Evolutionary conservation across 2,797 vertebrate genomes (phyloP).

Genomic region (Distichodus sexfasciatus): DNA sequence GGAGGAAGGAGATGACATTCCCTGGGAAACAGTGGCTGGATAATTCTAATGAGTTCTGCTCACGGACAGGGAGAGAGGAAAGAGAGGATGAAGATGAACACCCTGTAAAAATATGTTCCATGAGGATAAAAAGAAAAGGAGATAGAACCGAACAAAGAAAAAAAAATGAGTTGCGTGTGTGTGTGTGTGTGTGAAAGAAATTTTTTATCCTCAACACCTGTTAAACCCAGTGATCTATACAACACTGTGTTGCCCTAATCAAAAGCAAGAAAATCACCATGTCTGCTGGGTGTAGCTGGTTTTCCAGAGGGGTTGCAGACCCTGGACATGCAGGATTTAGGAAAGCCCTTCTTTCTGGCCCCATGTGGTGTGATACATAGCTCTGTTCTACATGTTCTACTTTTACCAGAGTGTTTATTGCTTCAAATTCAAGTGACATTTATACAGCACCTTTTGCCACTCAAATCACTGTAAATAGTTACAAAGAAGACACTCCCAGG

Average conservation of each 20-base stretch:
- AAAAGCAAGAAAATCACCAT: too few species aligned
- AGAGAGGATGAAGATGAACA: conserved; percentile 14
- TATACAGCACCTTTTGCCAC: too few species aligned
- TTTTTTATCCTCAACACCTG: conserved; percentile 6
- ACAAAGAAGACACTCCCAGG: too few species aligned
- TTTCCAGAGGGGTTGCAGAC: too few species aligned
- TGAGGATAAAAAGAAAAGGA: conserved; percentile 65
- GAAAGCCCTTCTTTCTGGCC: too few species aligned
- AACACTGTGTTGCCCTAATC: background rate
- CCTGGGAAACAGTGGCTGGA: conserved; percentile 79
- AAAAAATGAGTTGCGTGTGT: conserved; percentile 1
- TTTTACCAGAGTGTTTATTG: too few species aligned
- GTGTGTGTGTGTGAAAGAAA: background rate
- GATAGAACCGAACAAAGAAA: conserved; percentile 72
- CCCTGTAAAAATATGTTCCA: conserved; percentile 41
- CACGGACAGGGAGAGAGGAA: conserved; percentile 55
- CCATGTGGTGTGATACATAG: too few species aligned
- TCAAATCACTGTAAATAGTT: too few species aligned
- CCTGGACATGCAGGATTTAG: too few species aligned
- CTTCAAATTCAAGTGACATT: too few species aligned
- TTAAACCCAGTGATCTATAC: background rate
- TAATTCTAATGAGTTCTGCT: conserved; percentile 84
- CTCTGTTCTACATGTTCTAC: too few species aligned
- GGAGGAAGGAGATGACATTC: conserved; percentile 71
- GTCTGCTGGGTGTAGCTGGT: too few species aligned